Conservation (phyloP, 2,113 vertebrate genomes). For the Megaceryle torquata region DNA sequence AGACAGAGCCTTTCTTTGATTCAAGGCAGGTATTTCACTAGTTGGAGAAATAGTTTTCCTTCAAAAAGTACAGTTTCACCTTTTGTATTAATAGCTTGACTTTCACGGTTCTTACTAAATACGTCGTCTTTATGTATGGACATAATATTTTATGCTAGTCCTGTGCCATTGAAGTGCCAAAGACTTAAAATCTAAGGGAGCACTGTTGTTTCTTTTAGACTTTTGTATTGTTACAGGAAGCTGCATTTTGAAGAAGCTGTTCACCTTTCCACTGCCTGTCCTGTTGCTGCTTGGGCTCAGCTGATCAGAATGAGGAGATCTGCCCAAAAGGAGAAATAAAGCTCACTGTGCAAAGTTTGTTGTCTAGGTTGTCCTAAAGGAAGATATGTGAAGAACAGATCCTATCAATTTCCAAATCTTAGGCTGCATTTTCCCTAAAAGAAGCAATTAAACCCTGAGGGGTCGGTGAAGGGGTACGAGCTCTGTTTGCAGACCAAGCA, state of each 20-base stretch:
- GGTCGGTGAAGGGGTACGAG: neutral
- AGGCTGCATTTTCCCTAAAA: neutral
- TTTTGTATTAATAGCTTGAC: neutral
- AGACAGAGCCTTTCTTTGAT: neutral
- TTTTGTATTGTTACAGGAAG: neutral
- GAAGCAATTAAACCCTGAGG: neutral
- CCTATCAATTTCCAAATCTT: neutral
- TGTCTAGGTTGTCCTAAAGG: neutral
- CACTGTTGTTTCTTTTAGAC: neutral
- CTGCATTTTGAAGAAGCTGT: rapidly evolving
- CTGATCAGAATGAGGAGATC: neutral
- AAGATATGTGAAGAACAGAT: neutral
- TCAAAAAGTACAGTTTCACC: neutral
- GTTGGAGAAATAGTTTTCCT: neutral
- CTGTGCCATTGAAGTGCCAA: neutral
- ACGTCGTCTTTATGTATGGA: neutral
- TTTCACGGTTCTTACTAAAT: neutral
- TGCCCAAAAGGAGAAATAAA: neutral
- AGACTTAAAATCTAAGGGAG: neutral
- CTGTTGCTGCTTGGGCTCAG: neutral
- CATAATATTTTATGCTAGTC: neutral
- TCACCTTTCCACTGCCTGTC: neutral
- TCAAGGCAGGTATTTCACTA: neutral
- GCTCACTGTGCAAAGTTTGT: neutral
- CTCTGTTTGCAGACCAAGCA: neutral